Base-by-base conservation (phyloP, 2,113 vertebrate species). In the Erpornis zantholeuca region DNA sequence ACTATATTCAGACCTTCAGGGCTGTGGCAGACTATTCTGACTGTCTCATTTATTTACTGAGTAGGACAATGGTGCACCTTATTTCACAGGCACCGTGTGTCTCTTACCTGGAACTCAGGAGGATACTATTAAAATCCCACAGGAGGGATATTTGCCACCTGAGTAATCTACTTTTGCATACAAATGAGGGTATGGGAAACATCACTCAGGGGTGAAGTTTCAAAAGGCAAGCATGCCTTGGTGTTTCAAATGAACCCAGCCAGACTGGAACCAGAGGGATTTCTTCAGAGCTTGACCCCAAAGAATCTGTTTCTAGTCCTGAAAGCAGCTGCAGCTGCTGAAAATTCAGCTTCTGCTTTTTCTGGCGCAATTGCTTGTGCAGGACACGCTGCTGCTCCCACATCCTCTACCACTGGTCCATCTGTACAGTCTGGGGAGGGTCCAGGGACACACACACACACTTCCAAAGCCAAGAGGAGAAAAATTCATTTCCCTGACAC, bases 321-420 rank as follows among this genome's bases (percentile, higher is more conserved):
- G 59, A 83, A 95, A 76, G 73, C 24, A 78, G 88, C 81, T 96
- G 90, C 84, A 96, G 96, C 93, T 95, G 94, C 82, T 91, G 76
- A 90, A 94, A 96, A 93, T 49, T 79, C 95, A 94, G 92, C 92
- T 94, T 82, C 95, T 81, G 44, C 93, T 86, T 91, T 94, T 96
- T 60, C 96, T 92, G 94, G 95, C 96, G 0, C 77, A 47, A 80
- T 44, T 42, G 65, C 69, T 78, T 76, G 73, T 78, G 75, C 96
- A 97, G 87, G 93, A 95, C 72, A 59, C 89, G 91, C 77, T 64
- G 63, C 40, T 86, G 91, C 36, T 94, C 65, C 93, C 94, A 40
- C 28, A 59, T 94, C 93, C 88, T 87, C 92, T 69, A 29, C 21
- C 24, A 73, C 94, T 69, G 86, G 95, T 91, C 97, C 92, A 90